Evolutionary conservation across 2,113 vertebrate species (phyloP).

Genomic region (Xerus inauris): DNA sequence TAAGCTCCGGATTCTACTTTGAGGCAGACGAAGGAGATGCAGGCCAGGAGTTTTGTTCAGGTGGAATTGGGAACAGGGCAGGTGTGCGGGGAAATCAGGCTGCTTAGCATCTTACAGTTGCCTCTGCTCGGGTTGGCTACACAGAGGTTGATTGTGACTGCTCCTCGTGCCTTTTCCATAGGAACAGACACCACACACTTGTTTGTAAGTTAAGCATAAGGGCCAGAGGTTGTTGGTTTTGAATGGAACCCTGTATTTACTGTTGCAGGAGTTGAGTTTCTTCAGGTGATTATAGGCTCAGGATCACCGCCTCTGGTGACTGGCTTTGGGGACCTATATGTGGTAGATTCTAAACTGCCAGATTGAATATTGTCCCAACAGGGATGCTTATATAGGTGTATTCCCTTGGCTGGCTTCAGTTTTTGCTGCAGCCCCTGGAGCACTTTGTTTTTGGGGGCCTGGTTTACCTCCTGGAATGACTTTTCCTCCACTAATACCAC

Average conservation of each 20-base stretch:
- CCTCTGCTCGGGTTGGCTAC: neutral
- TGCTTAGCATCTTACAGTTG: neutral
- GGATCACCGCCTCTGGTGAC: neutral
- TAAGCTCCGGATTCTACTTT: neutral
- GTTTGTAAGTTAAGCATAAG: neutral
- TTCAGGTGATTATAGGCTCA: neutral
- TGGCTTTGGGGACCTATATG: neutral
- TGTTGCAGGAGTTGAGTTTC: slow-evolving; percentile 39
- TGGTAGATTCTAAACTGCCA: neutral
- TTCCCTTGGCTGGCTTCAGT: neutral
- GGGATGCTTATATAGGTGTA: neutral
- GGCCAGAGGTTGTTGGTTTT: slow-evolving; percentile 35
- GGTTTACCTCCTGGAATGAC: neutral
- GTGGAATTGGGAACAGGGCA: neutral
- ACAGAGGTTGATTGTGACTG: neutral
- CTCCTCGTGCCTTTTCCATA: neutral
- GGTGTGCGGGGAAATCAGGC: neutral
- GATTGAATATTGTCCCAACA: neutral
- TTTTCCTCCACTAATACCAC: neutral
- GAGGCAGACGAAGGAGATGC: neutral
- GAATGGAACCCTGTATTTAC: neutral
- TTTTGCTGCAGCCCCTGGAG: neutral
- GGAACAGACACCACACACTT: neutral
- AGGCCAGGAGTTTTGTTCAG: neutral
- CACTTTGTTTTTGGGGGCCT: slow-evolving; percentile 28